phyloP scores from a whole-genome alignment of 2,113 vertebrate species.

The Mustelus asterias region DNA sequence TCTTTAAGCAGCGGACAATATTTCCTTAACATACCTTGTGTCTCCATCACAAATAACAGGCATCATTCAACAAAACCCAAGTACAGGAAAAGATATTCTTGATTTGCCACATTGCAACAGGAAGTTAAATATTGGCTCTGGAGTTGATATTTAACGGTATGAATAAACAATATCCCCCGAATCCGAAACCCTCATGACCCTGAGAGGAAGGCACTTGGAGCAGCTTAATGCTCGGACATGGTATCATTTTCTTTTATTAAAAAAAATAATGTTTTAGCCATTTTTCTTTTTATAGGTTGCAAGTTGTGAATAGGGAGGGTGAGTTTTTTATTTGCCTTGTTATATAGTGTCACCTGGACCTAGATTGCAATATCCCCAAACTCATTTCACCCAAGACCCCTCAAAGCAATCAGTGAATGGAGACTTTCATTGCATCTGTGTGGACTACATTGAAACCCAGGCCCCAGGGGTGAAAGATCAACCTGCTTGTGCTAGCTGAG shows the following conservation, averaged over 20 bases:
- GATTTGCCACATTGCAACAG: not conserved
- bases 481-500: not conserved
- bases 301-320: not conserved
- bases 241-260: not conserved
- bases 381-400: slow-evolving; percentile 1
- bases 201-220: not conserved
- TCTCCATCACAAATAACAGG: not conserved
- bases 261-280: not conserved
- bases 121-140: not conserved
- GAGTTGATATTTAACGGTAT: not conserved
- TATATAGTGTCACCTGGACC: not conserved
- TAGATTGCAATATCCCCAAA: not conserved
- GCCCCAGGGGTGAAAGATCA: not conserved
- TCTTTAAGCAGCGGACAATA: not conserved
- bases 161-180: not conserved
- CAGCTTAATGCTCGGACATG: not conserved
- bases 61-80: not conserved
- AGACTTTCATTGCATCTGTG: not conserved
- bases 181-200: not conserved
- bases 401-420: not conserved
- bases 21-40: not conserved
- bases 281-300: not conserved
- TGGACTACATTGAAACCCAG: not conserved
- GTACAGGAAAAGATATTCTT: not conserved
- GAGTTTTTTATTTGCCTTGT: not conserved